Percentiles rank a stretch among this genome's conserved stretches.
These are phyloP conservation scores for Anarrhichthys ocellatus DNA, from an alignment of 2,113 vertebrate genomes.

Conservation along the genomic window DNA sequence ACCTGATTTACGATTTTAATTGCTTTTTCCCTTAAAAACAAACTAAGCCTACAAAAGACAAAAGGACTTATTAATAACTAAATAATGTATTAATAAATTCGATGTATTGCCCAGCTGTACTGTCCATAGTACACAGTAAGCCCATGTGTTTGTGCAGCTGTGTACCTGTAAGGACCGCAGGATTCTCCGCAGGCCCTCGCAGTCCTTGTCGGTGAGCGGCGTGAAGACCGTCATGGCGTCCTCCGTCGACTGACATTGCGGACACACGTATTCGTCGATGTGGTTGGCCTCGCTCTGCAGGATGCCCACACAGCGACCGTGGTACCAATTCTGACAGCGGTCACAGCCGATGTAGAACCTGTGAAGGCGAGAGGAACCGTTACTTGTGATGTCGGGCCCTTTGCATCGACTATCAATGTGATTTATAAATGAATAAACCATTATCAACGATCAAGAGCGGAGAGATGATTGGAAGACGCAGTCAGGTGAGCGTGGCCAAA, in stretches of 20 bases:
- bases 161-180: slow-evolving; percentile 93
- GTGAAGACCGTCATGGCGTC: slow-evolving; percentile 99
- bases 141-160: neutral
- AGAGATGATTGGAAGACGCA: neutral
- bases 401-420: neutral
- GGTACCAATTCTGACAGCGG: slow-evolving; percentile 99
- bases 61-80: neutral
- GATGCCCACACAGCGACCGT: slow-evolving; percentile 98
- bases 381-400: neutral
- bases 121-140: neutral
- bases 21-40: neutral
- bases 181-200: slow-evolving; percentile 93
- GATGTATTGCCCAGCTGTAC: neutral
- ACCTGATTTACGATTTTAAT: neutral
- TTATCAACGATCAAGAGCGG: neutral
- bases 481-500: no score
- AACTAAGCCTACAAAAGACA: neutral
- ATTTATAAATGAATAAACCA: neutral
- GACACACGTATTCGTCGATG: slow-evolving; percentile 98
- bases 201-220: slow-evolving; percentile 96
- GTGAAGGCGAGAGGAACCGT: neutral
- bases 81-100: neutral
- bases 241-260: slow-evolving; percentile 98
- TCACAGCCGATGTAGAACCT: slow-evolving; percentile 99
- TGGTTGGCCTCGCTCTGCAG: slow-evolving; percentile 98